Base-by-base conservation (phyloP, 1,140 invertebrate genomes). In the Drosophila kurseongensis region DNA sequence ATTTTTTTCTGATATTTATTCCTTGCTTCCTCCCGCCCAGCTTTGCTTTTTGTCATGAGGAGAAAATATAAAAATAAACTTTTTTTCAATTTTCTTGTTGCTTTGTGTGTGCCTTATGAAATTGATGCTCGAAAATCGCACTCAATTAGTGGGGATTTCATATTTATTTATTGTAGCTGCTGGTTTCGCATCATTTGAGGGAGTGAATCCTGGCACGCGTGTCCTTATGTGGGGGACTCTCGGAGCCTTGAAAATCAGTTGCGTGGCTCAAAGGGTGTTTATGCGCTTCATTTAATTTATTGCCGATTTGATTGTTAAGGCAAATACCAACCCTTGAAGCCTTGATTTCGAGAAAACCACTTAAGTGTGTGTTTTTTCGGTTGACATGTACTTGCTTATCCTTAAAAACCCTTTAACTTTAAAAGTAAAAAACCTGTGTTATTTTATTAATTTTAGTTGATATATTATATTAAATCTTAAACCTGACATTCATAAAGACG, bases 61-160 rank as follows among this genome's bases (percentile, higher is more conserved):
- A 32, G 12, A n/a, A 42, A 42, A 58, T 60, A 42, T 60, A 79
- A 75, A 77, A 85, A 76, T 73, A 58, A 77, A 80, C 80, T 84
- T 85, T 75, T 86, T 78, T 78, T 61, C 73, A 67, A 78, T 88
- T 86, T 59, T 71, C 69, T 75, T 80, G 74, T 40, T 42, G 60
- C 59, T 54, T 62, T 68, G 68, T 62, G 66, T 78, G 78, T 88
- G 71, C 78, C 78, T 88, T 86, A 76, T 88, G 83, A 83, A 88
- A 86, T 88, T 86, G 83, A 86, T 86, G 83, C 83, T 88, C 83
- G 83, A 86, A 86, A 86, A 86, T 86, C 83, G 79, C 83, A 86
- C 83, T 86, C 83, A 86, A 86, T 86, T 86, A 86, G 83, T 86
- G 75, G 66, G 78, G 83, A 86, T 86, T 86, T 86, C 78, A 82